phyloP scores from a whole-genome alignment of 2,888 invertebrate species.

The Lysandra coridon region DNA sequence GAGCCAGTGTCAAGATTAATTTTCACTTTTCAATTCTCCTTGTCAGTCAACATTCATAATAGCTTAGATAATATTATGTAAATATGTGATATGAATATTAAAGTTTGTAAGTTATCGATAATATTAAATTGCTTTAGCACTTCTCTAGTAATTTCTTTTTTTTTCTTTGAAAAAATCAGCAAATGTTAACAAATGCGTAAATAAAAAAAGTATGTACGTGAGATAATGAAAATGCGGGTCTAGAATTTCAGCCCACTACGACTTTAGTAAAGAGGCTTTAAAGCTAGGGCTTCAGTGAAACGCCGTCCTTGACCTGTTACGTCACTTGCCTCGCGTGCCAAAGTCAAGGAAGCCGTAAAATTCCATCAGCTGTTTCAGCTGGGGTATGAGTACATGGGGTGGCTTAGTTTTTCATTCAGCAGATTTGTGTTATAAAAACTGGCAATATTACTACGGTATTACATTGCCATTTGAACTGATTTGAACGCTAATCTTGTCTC shows the following conservation, averaged over 20 bases:
- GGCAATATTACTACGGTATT: neutral
- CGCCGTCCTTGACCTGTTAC: conserved; percentile 24
- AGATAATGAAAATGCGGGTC: neutral
- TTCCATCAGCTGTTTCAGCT: conserved; percentile 38
- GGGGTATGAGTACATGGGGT: conserved; percentile 10
- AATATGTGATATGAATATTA: neutral
- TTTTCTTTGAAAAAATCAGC: neutral
- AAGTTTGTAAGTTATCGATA: conserved; percentile 17
- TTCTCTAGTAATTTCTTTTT: neutral
- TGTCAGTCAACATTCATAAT: conserved; percentile 45
- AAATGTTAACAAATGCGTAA: neutral
- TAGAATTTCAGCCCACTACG: neutral
- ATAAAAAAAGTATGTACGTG: neutral
- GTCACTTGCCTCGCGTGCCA: conserved; percentile 28
- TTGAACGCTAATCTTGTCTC: neutral
- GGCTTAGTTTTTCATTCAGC: conserved; percentile 36
- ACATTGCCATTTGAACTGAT: neutral
- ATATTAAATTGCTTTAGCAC: neutral
- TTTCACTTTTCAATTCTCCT: conserved; percentile 54
- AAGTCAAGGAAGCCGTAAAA: conserved; percentile 58
- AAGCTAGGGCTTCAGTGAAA: conserved; percentile 11
- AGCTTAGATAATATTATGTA: neutral
- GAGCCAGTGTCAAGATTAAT: conserved; percentile 67
- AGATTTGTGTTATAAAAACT: neutral
- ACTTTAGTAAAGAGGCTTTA: conserved; percentile 12